These are phyloP conservation scores for Diachrysia chrysitis DNA, from an alignment of 2,888 invertebrate species.

Conservation along the genomic window DNA sequence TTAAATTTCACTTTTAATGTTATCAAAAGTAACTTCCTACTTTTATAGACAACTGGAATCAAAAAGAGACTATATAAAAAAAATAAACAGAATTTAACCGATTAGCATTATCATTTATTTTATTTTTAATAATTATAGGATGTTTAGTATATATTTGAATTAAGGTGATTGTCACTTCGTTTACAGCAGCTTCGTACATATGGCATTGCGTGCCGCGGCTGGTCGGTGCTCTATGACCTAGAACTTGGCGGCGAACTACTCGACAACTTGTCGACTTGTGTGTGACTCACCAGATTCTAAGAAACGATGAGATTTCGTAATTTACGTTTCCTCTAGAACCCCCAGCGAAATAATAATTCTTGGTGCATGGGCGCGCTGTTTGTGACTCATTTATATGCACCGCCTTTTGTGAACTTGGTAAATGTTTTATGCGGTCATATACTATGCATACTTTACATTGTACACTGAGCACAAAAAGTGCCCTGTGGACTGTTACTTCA, in stretches of 20 bases:
- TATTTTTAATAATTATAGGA: too few species aligned
- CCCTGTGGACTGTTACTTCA: neutral
- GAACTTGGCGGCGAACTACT: conserved; percentile 77
- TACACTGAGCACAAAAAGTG: neutral
- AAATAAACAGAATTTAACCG: too few species aligned
- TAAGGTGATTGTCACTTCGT: neutral
- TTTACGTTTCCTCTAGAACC: conserved; percentile 73
- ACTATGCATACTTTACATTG: too few species aligned
- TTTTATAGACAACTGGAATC: too few species aligned
- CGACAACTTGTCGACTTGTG: conserved; percentile 33
- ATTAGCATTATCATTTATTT: too few species aligned
- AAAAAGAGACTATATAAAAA: too few species aligned
- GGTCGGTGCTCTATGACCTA: conserved; percentile 81
- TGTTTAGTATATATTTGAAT: neutral
- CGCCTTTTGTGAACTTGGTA: neutral
- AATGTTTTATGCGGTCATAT: neutral
- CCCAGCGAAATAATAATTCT: conserved; percentile 52
- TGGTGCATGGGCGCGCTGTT: conserved; percentile 19
- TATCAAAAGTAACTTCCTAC: too few species aligned
- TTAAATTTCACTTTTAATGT: too few species aligned
- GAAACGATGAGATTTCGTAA: conserved; percentile 77
- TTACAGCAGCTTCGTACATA: neutral
- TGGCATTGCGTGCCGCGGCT: conserved; percentile 40
- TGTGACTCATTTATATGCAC: conserved; percentile 52
- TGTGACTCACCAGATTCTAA: conserved; percentile 75